These are phyloP conservation scores for Haliclona indistincta DNA, from an alignment of 37 sponge, comb jelly and placozoan species.

Conservation along the genomic window DNA sequence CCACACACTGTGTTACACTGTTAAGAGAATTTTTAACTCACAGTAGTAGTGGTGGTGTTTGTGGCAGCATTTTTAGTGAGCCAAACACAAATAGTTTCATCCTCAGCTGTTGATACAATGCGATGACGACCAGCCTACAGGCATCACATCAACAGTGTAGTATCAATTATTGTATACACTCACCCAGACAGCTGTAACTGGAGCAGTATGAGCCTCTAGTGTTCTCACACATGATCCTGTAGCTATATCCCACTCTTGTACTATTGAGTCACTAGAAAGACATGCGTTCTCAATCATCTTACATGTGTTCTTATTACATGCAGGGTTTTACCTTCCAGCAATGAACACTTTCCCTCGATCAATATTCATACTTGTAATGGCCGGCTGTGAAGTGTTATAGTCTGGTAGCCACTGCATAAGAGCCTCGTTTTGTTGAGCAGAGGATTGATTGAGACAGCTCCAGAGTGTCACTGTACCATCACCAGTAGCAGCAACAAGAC, in stretches of 20 bases:
- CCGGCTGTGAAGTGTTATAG: too few species aligned
- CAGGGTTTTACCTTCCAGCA: conserved; percentile 58
- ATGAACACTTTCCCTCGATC: conserved; percentile 29
- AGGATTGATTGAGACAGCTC: neutral
- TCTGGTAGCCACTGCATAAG: conserved; percentile 27
- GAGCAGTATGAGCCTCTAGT: conserved; percentile 56
- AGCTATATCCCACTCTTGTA: conserved; percentile 71
- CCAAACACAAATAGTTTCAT: conserved; percentile 74
- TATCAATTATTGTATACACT: neutral
- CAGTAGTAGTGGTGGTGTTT: too few species aligned
- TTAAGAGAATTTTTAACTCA: too few species aligned
- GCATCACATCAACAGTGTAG: neutral
- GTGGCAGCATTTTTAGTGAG: conserved; percentile 30
- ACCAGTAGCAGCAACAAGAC: conserved; percentile 44
- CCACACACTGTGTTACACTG: too few species aligned
- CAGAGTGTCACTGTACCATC: conserved; percentile 23
- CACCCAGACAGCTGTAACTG: conserved; percentile 52
- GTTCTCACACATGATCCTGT: conserved; percentile 56
- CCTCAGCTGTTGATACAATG: conserved; percentile 54
- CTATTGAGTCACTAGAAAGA: conserved; percentile 49
- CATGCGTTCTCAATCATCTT: neutral
- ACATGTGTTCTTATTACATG: neutral
- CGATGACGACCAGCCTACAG: conserved; percentile 32
- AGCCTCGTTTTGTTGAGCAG: neutral
- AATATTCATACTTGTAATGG: conserved; percentile 25